Conservation (phyloP, 2,113 vertebrate genomes). For the Mirza zaza region DNA sequence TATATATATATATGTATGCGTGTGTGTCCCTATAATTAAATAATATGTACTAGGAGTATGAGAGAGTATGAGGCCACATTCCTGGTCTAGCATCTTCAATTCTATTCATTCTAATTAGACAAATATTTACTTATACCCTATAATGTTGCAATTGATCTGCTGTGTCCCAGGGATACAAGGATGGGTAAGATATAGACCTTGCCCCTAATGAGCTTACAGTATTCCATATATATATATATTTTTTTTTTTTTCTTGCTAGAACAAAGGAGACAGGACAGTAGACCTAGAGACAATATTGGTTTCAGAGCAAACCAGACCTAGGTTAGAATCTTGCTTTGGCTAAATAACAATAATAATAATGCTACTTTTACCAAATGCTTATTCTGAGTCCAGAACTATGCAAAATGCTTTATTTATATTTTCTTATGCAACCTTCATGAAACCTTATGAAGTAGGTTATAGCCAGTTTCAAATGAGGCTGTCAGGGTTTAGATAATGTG, state of each 20-base stretch:
- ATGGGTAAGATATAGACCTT: neutral
- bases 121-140: neutral
- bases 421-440: neutral
- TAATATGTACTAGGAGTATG: neutral
- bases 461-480: neutral
- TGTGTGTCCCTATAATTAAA: neutral
- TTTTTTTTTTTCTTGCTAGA: neutral
- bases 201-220: neutral
- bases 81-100: neutral
- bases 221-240: neutral
- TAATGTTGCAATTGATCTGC: neutral
- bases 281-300: neutral
- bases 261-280: neutral
- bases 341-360: neutral
- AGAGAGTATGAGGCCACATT: neutral
- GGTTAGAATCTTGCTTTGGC: neutral
- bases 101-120: neutral
- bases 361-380: neutral
- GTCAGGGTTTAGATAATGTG: neutral
- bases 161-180: neutral
- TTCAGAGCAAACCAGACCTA: neutral
- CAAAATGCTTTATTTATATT: neutral
- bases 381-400: neutral
- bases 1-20: neutral
- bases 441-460: neutral